Percentiles rank a stretch among this genome's conserved stretches.
Evolutionary conservation across 2,888 invertebrate species (phyloP).

Genomic region (Nomada hirtipes): DNA sequence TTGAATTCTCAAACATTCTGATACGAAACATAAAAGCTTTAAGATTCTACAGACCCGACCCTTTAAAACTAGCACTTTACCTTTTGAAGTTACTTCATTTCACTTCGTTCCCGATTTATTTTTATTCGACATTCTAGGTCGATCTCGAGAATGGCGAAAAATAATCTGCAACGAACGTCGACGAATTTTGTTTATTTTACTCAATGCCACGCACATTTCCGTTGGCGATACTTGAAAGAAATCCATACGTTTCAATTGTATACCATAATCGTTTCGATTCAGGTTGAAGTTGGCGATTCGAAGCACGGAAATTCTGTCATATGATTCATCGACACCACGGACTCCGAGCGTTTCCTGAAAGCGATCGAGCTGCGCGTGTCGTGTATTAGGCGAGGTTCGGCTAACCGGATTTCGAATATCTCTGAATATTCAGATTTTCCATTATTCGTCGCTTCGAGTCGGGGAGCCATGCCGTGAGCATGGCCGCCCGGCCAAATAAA

Average conservation of each 20-base stretch:
- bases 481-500: conserved; percentile 13
- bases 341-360: conserved; percentile 73
- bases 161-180: too few relatives aligned
- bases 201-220: too few relatives aligned
- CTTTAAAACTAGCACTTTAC: not conserved
- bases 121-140: too few relatives aligned
- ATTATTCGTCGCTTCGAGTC: conserved; percentile 12
- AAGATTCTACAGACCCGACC: not conserved
- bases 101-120: not conserved
- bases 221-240: too few relatives aligned
- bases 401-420: conserved; percentile 27
- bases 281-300: conserved; percentile 78
- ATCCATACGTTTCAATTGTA: too few relatives aligned
- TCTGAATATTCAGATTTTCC: conserved; percentile 41
- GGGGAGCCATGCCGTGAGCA: not conserved
- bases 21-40: not conserved
- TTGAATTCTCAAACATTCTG: not conserved
- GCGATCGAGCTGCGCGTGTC: conserved; percentile 1
- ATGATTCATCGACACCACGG: conserved; percentile 70
- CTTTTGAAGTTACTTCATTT: not conserved
- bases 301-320: conserved; percentile 66
- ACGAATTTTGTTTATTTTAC: too few relatives aligned
- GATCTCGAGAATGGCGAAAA: too few relatives aligned
- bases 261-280: too few relatives aligned
- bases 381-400: not conserved